A percentile compares a stretch with the other conserved stretches of the same genome.
Conservation (phyloP, 1,140 invertebrate genomes). For the Eumeta japonica region DNA sequence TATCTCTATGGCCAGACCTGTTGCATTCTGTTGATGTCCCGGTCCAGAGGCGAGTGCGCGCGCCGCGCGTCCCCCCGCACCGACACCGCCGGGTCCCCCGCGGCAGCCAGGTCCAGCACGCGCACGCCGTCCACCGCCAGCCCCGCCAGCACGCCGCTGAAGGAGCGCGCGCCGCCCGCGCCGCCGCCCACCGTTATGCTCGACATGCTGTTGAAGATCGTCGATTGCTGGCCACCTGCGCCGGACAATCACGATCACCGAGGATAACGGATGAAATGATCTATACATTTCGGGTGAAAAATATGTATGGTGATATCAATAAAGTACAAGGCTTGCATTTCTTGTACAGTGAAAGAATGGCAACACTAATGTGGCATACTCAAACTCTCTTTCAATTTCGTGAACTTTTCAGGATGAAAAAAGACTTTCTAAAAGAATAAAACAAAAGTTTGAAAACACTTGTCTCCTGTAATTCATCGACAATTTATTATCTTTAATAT, state of each 20-base stretch:
- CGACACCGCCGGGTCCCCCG: constrained; percentile 72
- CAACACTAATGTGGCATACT: too few species aligned
- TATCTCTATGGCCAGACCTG: constrained; percentile 64
- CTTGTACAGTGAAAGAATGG: too few species aligned
- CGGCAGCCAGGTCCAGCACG: constrained; percentile 81
- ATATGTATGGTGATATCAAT: too few species aligned
- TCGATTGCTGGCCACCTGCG: constrained; percentile 85
- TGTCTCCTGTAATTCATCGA: too few species aligned
- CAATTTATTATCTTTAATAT: too few species aligned
- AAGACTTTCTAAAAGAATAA: too few species aligned
- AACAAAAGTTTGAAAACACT: too few species aligned
- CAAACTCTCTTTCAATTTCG: too few species aligned
- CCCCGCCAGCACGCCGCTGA: constrained; percentile 84
- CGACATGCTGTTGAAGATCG: constrained; percentile 90
- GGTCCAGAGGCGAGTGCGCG: constrained; percentile 70
- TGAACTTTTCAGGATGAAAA: too few species aligned
- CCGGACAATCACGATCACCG: too few species aligned
- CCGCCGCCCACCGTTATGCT: constrained; percentile 88
- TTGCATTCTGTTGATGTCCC: constrained; percentile 78
- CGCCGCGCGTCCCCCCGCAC: constrained; percentile 74
- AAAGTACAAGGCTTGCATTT: too few species aligned
- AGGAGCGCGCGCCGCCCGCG: constrained; percentile 72
- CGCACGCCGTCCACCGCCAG: constrained; percentile 83
- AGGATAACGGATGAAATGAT: constrained; percentile 17
- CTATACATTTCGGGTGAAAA: too few species aligned